Base-by-base conservation (phyloP, 2,888 invertebrate species). In the Pterostichus niger region DNA sequence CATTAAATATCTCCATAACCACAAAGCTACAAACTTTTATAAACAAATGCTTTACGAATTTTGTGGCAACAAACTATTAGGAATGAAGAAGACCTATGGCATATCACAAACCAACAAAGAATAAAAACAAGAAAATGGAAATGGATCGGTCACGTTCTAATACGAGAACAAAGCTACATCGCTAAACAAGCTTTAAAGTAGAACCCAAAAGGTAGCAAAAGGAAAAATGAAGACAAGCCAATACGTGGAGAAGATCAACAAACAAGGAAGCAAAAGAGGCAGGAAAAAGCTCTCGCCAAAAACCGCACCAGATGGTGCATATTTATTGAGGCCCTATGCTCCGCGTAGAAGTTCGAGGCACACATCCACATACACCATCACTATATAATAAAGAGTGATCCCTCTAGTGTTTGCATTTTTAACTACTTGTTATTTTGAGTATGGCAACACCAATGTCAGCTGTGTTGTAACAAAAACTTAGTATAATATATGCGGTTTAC, bases 281-380 rank as follows among this genome's bases (percentile, higher is more conserved):
- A n/a, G 33, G 64, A n/a, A 64, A 64, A 64, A 33, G 10, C 33
- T 10, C 64, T 64, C 7, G 64, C 64, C 11, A 33, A 64, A 35
- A 64, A 64, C 13, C 33, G 24, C 15, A 54, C n/a, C 64, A 64
- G 64, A 31, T 33, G 40, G 64, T 11, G 64, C 24, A 31, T 31
- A 64, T 64, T 64, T 64, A 40, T 64, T 33, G 40, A 64, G 40
- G 24, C 33, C 24, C 64, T 64, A 64, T 64, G 64, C 64, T 64
- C 64, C 40, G 10, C 11, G 33, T 33, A 64, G 40, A 33, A 64
- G 31, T 35, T 64, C 17, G n/a, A 31, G 5, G 64, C 6, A 59
- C 59, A 17, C 13, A 59, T 59, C n/a, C n/a, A n/a, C n/a, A n/a
- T n/a, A n/a, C n/a, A n/a, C n/a, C n/a, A n/a, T n/a, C n/a, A n/a